Conservation (phyloP, 1,140 invertebrate species). For the Drosophila melanica region DNA sequence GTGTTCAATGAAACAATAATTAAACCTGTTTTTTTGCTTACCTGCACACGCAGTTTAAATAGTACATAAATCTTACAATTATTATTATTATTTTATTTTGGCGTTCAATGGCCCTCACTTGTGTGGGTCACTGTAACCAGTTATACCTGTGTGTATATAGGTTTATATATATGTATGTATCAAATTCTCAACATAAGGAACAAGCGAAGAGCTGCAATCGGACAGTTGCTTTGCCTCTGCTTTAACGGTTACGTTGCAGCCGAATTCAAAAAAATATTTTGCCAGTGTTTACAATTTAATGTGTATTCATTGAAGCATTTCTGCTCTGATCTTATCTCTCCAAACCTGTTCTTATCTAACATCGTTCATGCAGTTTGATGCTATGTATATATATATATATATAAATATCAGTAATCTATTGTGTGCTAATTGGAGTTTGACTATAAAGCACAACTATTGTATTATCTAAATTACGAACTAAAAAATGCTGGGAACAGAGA, state of each 20-base stretch:
- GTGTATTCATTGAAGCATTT: conserved; percentile 2
- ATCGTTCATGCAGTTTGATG: not conserved
- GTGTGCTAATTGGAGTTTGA: conserved; percentile 32
- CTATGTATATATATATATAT: no score
- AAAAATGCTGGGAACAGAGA: conserved; percentile 8
- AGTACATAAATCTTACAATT: not conserved
- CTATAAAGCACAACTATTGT: conserved; percentile 28
- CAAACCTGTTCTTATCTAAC: not conserved
- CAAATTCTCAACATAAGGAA: conserved; percentile 2
- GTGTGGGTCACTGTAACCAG: conserved; percentile 62
- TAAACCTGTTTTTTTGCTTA: conserved; percentile 33
- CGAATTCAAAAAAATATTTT: conserved; percentile 12
- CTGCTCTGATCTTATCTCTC: conserved; percentile 15
- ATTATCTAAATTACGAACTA: conserved; percentile 17
- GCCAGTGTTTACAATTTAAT: conserved; percentile 29
- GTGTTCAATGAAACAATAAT: conserved; percentile 15
- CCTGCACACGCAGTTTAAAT: conserved; percentile 6
- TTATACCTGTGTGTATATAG: conserved; percentile 28
- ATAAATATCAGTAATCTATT: conserved; percentile 15
- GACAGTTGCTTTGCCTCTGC: conserved; percentile 20
- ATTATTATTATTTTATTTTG: conserved; percentile 2
- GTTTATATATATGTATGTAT: not conserved
- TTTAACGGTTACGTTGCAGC: not conserved
- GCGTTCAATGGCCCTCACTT: conserved; percentile 47
- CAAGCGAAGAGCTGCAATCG: conserved; percentile 1